Evolutionary conservation across 1,140 invertebrate genomes (phyloP).

Genomic region (Hormaphis cornu): DNA sequence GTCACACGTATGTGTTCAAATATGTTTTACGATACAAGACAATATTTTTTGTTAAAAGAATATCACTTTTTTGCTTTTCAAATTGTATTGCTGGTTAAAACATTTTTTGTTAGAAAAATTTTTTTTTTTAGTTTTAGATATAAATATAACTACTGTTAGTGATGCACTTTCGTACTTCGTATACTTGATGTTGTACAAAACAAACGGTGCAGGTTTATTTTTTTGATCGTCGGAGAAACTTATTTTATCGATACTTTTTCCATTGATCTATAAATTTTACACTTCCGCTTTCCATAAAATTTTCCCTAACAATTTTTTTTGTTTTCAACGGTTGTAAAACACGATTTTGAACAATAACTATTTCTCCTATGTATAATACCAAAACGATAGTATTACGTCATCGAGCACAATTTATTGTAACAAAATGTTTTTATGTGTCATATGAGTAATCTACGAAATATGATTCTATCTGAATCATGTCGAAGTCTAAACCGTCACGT

Average conservation of each 20-base stretch:
- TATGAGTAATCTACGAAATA: constrained; percentile 2
- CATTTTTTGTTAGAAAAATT: too few relatives aligned
- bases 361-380: not conserved
- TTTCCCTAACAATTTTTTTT: not conserved
- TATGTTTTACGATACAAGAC: not conserved
- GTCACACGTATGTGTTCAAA: not conserved
- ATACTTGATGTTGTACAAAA: too few relatives aligned
- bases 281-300: not conserved
- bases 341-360: not conserved
- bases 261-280: too few relatives aligned
- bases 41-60: not conserved
- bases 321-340: not conserved
- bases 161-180: too few relatives aligned
- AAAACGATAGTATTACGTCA: not conserved
- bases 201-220: too few relatives aligned
- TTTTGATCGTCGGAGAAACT: not conserved
- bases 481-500: too few relatives aligned
- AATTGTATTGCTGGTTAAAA: too few relatives aligned
- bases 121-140: too few relatives aligned
- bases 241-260: not conserved
- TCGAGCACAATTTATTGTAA: not conserved
- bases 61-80: too few relatives aligned
- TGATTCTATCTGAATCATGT: too few relatives aligned
- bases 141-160: too few relatives aligned
- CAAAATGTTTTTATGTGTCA: not conserved